phyloP scores from a whole-genome alignment of 2,797 vertebrate genomes.

The Enteromius trimaculatus region DNA sequence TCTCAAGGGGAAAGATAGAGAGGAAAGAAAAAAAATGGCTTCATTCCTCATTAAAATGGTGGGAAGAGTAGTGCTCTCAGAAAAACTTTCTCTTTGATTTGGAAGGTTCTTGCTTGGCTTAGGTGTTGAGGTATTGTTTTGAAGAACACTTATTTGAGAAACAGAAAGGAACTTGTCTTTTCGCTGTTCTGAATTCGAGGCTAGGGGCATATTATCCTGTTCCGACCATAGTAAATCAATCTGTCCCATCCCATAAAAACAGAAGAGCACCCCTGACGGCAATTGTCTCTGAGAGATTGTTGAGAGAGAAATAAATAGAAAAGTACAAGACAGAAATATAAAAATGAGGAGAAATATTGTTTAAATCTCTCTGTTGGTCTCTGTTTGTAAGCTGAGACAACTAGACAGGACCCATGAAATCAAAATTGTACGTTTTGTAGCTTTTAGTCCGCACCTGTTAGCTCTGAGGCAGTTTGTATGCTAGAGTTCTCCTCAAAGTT shows the following conservation, averaged over 20 bases:
- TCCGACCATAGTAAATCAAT: constrained; percentile 51
- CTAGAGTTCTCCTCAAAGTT: neutral
- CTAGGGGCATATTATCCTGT: constrained; percentile 40
- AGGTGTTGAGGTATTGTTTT: constrained; percentile 19
- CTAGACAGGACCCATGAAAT: neutral
- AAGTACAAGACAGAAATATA: constrained; percentile 27
- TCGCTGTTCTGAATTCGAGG: constrained; percentile 27
- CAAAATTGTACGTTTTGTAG: neutral
- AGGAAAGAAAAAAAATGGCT: neutral
- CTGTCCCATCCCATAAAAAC: constrained; percentile 38
- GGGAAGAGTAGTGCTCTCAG: neutral
- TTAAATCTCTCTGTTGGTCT: neutral
- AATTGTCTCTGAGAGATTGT: constrained; percentile 31
- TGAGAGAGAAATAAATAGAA: constrained; percentile 22
- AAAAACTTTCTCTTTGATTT: neutral
- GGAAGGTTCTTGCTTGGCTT: neutral
- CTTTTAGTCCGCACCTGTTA: neutral
- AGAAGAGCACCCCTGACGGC: constrained; percentile 28
- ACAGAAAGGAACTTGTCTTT: constrained; percentile 19
- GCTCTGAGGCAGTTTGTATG: neutral
- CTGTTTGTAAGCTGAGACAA: neutral
- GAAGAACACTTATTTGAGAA: constrained; percentile 11
- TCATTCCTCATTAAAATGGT: constrained; percentile 1
- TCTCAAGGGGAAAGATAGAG: neutral
- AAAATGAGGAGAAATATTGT: neutral